Base-by-base conservation (phyloP, 2,113 vertebrate genomes). In the Ctenomys sociabilis region DNA sequence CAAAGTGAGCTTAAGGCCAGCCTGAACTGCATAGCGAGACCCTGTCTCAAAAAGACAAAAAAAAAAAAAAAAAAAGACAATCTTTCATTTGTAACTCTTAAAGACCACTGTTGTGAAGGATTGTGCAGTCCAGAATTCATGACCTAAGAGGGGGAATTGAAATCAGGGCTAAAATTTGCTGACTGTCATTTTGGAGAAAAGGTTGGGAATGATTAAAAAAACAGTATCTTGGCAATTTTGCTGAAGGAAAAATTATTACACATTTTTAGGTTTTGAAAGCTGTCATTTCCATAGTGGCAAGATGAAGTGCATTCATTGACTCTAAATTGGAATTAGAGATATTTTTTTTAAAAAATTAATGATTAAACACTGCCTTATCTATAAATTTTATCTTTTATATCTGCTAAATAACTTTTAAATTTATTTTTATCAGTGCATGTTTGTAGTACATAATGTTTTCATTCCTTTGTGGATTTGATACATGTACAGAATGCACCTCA, bases 281-380 rank as follows among this genome's bases (percentile, higher is more conserved):
- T 96, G 35, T 52, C 88, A 59, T 92, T 77, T 90, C 5, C 49
- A 1, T 45, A 81, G 43, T 66, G 40, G 5, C 28, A 93, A 84
- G 49, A 13, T 82, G 35, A 94, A 88, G 37, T 26, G 43, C 10
- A 32, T 94, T 87, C 68, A 52, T 2, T 52, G 40, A 59, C 10
- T 94, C 19, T 85, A 94, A 70, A 4, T 49, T 92, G n/a, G 75
- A 90, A 54, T n/a, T 72, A 88, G 72, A 49, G 28, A 82, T 66
- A 63, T 83, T 32, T 64, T 57, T 57, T 52, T 9, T 12, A 52
- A 49, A 49, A 49, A 49, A 49, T 59, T 49, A 66, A 35, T 54
- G 2, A 84, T 43, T n/a, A 68, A 96, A 70, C 6, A 30, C 2
- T 87, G 24, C 26, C 52, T 82, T 70, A 63, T 4, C 40, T 7